Evolutionary conservation across 2,888 invertebrate species (phyloP).

Genomic region (Agonopterix subpropinquella): DNA sequence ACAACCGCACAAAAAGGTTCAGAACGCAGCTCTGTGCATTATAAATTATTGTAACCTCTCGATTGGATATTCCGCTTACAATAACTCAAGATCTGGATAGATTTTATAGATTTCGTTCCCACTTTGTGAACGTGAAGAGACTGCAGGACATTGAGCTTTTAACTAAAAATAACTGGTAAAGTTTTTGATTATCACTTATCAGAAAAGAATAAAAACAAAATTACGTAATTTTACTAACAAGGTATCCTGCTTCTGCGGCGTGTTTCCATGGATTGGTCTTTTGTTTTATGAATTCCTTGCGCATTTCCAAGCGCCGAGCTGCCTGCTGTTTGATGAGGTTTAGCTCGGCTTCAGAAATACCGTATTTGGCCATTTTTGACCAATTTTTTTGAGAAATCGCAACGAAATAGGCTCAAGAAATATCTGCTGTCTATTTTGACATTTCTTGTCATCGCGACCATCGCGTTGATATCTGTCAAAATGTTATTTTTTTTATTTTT

Average conservation of each 20-base stretch:
- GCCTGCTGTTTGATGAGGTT: slow-evolving; percentile 77
- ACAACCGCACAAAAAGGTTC: too few species aligned
- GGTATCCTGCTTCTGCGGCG: slow-evolving; percentile 79
- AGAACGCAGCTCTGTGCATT: too few species aligned
- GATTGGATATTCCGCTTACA: too few species aligned
- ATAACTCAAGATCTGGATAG: too few species aligned
- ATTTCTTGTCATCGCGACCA: slow-evolving; percentile 9
- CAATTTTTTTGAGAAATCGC: background rate
- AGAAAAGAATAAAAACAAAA: slow-evolving; percentile 20
- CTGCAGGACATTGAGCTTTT: background rate
- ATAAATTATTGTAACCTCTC: background rate
- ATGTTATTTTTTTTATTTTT: background rate
- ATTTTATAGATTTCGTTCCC: too few species aligned
- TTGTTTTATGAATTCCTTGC: slow-evolving; percentile 84
- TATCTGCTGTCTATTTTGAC: slow-evolving; percentile 2
- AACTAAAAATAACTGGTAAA: slow-evolving; percentile 1
- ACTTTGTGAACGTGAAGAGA: slow-evolving; percentile 9
- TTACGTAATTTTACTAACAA: slow-evolving; percentile 80
- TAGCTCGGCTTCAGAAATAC: slow-evolving; percentile 67
- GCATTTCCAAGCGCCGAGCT: slow-evolving; percentile 73
- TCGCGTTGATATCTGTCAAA: background rate
- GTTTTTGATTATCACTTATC: background rate
- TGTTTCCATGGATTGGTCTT: slow-evolving; percentile 82
- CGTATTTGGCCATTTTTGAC: slow-evolving; percentile 63
- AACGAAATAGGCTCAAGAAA: background rate